Evolutionary conservation across 1,140 invertebrate species (phyloP).

Genomic region (Drosophila sturtevanti): DNA sequence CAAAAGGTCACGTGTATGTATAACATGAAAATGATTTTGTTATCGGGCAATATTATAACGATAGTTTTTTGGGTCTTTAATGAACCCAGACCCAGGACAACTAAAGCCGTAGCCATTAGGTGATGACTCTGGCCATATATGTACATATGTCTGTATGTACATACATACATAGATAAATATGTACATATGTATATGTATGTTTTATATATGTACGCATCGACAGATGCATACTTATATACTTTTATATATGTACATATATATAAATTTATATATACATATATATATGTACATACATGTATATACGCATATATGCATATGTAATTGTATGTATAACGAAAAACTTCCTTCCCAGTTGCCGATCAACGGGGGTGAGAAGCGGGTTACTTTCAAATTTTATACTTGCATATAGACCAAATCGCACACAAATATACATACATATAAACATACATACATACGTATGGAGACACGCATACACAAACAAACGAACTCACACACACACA

Average conservation of each 20-base stretch:
- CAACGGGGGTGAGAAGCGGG: conserved; percentile 74
- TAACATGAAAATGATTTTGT: conserved; percentile 58
- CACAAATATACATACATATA: conserved; percentile 30
- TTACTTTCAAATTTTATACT: conserved; percentile 78
- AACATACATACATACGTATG: conserved; percentile 16
- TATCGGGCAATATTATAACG: conserved; percentile 44
- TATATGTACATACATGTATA: not conserved
- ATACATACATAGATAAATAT: not conserved
- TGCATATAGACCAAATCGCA: conserved; percentile 76
- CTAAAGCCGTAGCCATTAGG: conserved; percentile 17
- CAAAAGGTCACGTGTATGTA: conserved; percentile 76
- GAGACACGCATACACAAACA: conserved; percentile 5
- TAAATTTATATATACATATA: not conserved
- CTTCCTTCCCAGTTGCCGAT: conserved; percentile 56
- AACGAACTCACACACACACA: conserved; percentile 16
- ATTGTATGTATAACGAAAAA: conserved; percentile 45
- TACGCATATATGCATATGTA: conserved; percentile 7
- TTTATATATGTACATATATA: not conserved
- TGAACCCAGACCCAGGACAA: conserved; percentile 16
- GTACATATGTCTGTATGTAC: not conserved
- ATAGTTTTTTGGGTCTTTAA: conserved; percentile 26
- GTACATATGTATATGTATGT: not conserved
- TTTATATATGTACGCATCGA: not conserved
- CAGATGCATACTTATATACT: not conserved
- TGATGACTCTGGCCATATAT: not conserved